Evolutionary conservation across 2,113 vertebrate genomes (phyloP), one percentile per base, ranked within the genome.

Genomic region (Nannobrachium achirus): DNA sequence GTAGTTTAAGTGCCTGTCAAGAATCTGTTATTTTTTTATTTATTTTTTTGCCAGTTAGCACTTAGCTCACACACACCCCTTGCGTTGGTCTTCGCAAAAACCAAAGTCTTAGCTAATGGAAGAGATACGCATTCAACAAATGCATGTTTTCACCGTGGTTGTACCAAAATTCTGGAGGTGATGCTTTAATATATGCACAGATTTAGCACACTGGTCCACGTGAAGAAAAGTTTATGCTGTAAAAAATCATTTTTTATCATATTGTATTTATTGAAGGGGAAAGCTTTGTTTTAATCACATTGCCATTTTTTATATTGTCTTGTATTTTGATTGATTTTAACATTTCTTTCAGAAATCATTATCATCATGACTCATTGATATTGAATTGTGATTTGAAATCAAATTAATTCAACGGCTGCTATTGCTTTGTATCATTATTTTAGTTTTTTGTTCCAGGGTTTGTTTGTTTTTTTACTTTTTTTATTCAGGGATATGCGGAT

Each of bases 1-100:
- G 66, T 86, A 82, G 86, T 80, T 82, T 62, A 88, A 89, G 84
- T 89, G 86, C 86, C 88, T 88, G 82, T 84, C 44, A 64, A 69
- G 72, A 68, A 81, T n/a, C 55, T 38, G 14, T 56, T 65, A 44
- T 18, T 65, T 66, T 79, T 51, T 71, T 15, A 8, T 33, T 1
- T 18, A 15, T 9, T 59, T 1, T 20, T 59, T 20, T 45, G 9
- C 14, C 11, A 20, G 0, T 10, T 18, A 51, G 41, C 50, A 20
- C 48, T 19, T 56, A 19, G 16, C 19, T 20, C 16, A 5, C 11
- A 20, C 48, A 51, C 15, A 20, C 51, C 13, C 50, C 49, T 72
- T n/a, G 15, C n/a, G 33, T 78, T 18, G 41, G 63, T 70, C 75
- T 75, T 67, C 71, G 16, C 76, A 39, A 18, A 77, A 76, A 79